These are phyloP conservation scores for Parasteatoda lunata DNA, from an alignment of 2,888 invertebrate species.

Conservation along the genomic window DNA sequence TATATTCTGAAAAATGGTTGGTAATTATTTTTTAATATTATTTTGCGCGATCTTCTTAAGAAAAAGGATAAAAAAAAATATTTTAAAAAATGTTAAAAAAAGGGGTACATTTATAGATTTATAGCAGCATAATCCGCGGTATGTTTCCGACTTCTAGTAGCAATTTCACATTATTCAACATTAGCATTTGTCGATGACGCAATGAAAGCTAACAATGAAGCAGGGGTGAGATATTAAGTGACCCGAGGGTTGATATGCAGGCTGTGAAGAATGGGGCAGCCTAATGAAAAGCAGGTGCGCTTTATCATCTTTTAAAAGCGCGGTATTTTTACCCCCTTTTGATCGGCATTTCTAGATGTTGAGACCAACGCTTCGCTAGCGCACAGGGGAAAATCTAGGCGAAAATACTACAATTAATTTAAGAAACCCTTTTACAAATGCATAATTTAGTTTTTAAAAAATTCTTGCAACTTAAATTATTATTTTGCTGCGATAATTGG, in stretches of 20 bases:
- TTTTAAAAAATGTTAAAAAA: too few species aligned
- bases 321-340: conserved; percentile 15
- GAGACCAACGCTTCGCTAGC: conserved; percentile 53
- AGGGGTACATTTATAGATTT: too few species aligned
- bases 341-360: conserved; percentile 25
- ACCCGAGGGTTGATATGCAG: conserved; percentile 27
- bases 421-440: too few species aligned
- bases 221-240: conserved; percentile 6
- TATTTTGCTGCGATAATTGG: too few species aligned
- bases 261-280: conserved; percentile 14
- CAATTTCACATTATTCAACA: conserved; percentile 23
- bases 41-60: too few species aligned
- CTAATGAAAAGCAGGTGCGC: conserved; percentile 62
- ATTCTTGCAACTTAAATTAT: too few species aligned
- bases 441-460: too few species aligned
- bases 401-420: not conserved
- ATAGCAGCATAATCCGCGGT: too few species aligned
- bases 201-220: conserved; percentile 15
- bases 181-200: conserved; percentile 31
- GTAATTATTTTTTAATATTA: too few species aligned
- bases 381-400: conserved; percentile 37
- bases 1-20: too few species aligned
- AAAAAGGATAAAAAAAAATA: too few species aligned
- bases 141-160: not conserved
- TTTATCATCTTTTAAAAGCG: conserved; percentile 59